phyloP scores from a whole-genome alignment of 2,888 invertebrate species.

The Microplitis manilae region DNA sequence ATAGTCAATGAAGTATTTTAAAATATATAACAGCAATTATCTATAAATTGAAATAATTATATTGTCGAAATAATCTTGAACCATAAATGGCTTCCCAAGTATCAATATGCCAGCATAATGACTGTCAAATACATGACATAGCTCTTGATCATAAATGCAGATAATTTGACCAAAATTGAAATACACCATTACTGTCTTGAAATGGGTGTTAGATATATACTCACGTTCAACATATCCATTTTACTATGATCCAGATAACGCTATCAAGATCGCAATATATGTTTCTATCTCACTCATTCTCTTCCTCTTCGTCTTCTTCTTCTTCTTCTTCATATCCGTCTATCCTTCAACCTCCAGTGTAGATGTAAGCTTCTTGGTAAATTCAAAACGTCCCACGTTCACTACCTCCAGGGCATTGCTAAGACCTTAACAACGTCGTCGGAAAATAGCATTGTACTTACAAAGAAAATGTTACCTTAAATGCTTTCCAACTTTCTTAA shows the following conservation, averaged over 20 bases:
- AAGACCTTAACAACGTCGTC: background rate
- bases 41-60: background rate
- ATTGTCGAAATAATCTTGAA: background rate
- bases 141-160: background rate
- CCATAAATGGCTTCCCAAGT: background rate
- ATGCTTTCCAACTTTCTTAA: no score
- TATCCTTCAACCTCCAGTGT: background rate
- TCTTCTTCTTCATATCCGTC: background rate
- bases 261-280: conserved; percentile 23
- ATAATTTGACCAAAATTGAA: background rate
- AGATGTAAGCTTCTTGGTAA: background rate
- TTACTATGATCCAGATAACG: conserved; percentile 26
- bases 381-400: background rate
- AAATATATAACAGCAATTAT: background rate
- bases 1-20: no score
- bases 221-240: conserved; percentile 29
- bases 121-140: background rate
- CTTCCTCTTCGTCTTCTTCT: background rate
- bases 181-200: conserved; percentile 7
- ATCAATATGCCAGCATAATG: background rate
- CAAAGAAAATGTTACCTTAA: no score
- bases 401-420: background rate
- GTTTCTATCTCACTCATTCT: background rate
- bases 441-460: background rate
- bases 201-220: conserved; percentile 9